A percentile compares a stretch with the other conserved stretches of the same genome.
Evolutionary conservation across 2,888 invertebrate genomes (phyloP).

Genomic region (Pollenia labialis): DNA sequence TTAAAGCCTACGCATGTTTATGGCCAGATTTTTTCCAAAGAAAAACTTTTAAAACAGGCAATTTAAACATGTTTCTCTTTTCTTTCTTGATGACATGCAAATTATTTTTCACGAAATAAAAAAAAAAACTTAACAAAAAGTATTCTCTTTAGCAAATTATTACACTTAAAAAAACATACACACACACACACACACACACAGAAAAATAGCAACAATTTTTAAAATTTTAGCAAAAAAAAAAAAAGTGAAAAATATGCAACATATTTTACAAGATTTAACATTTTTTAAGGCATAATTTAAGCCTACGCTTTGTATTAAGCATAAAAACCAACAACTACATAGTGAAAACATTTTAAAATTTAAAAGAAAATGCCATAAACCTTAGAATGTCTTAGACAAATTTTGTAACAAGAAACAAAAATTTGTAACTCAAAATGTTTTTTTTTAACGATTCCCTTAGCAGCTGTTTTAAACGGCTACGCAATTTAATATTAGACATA

Average conservation of each 20-base stretch:
- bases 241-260: slow-evolving; percentile 33
- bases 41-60: slow-evolving; percentile 48
- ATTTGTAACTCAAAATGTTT: background rate
- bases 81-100: slow-evolving; percentile 63
- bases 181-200: background rate
- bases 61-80: slow-evolving; percentile 61
- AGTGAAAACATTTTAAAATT: slow-evolving; percentile 9
- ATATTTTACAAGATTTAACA: slow-evolving; percentile 63
- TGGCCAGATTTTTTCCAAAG: slow-evolving; percentile 58
- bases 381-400: slow-evolving; percentile 48
- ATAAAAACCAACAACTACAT: slow-evolving; percentile 28
- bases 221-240: slow-evolving; percentile 10
- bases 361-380: slow-evolving; percentile 21
- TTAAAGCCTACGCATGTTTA: slow-evolving; percentile 73
- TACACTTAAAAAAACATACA: slow-evolving; percentile 34
- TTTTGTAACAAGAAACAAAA: background rate
- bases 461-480: slow-evolving; percentile 63
- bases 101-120: slow-evolving; percentile 47
- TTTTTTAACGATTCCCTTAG: slow-evolving; percentile 13
- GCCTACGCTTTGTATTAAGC: slow-evolving; percentile 57
- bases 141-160: slow-evolving; percentile 64
- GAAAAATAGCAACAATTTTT: slow-evolving; percentile 22
- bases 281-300: slow-evolving; percentile 65
- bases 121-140: slow-evolving; percentile 39
- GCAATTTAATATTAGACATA: slow-evolving; percentile 56